phyloP scores from a whole-genome alignment of 2,113 vertebrate genomes.

The Oreochromis niloticus region DNA sequence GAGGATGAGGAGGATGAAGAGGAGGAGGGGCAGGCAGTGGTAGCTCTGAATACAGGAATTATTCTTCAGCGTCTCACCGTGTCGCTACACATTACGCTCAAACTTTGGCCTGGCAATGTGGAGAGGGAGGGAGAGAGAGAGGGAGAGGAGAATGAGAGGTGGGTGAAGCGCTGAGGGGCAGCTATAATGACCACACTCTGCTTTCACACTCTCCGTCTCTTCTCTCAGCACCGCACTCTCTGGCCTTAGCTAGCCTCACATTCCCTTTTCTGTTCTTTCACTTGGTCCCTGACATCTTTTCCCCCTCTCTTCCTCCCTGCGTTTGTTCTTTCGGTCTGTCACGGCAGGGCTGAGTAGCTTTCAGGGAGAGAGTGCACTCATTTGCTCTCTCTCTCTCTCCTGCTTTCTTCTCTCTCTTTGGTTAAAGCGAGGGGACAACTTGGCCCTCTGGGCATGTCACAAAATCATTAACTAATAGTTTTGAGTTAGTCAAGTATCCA shows the following conservation, averaged over 20 bases:
- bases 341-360: constrained; percentile 47
- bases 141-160: background rate
- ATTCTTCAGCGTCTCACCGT: constrained; percentile 85
- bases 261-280: constrained; percentile 62
- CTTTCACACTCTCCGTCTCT: constrained; percentile 81
- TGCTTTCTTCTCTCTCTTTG: constrained; percentile 43
- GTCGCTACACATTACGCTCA: constrained; percentile 83
- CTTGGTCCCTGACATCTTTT: constrained; percentile 25
- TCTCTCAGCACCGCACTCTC: constrained; percentile 74
- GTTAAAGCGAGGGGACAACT: constrained; percentile 52
- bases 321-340: constrained; percentile 52
- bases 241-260: constrained; percentile 71
- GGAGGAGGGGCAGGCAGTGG: constrained; percentile 58
- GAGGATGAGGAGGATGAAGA: constrained; percentile 72
- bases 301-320: constrained; percentile 35
- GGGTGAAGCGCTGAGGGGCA: constrained; percentile 72
- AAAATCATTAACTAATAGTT: constrained; percentile 69
- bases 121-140: constrained; percentile 34
- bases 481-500: constrained; percentile 42
- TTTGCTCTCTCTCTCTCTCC: constrained; percentile 23
- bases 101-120: constrained; percentile 69
- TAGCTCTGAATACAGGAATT: constrained; percentile 81
- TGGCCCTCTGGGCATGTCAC: constrained; percentile 55
- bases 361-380: constrained; percentile 54
- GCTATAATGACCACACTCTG: constrained; percentile 83